Base-by-base conservation (phyloP, 2,797 vertebrate species). In the Serranus cabrilla region DNA sequence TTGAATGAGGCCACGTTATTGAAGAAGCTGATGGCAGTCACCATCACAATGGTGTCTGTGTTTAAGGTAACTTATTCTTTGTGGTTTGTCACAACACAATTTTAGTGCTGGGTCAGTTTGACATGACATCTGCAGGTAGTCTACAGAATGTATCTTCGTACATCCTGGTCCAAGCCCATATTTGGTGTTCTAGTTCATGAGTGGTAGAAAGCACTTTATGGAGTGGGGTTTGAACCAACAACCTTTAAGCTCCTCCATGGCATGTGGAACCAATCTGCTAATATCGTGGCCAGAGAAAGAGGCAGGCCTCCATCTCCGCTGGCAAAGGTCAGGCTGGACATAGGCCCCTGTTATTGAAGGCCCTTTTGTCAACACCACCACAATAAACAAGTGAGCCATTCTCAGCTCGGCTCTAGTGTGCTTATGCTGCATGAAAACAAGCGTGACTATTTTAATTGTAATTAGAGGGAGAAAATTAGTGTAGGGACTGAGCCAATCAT, bases 371-470 rank as follows among this genome's bases (percentile, higher is more conserved):
- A 80, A 45, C 37, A 46, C 5, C 45, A 85, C 81, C 82, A 89
- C 89, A 89, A 90, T 91, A 91, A 91, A 93, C 82, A 94, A 93
- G 84, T 23, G 60, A 90, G 85, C 77, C 76, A 86, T 92, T 94
- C 88, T 90, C 76, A 87, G 87, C 77, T 77, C 74, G 58, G 73
- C 66, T 66, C 64, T 57, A 52, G 62, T 69, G 63, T 77, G 84
- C 66, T 83, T 79, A 76, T 82, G 68, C 68, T 82, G 88, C 90
- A 91, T 70, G 86, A 89, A 92, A 91, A 83, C 83, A 87, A 92
- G 86, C 87, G 76, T 89, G 91, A 91, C 83, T 76, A 85, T 91
- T 90, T 92, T 90, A 91, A 91, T 93, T 91, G 87, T 91, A 90
- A 93, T 94, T 92, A 90, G 90, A 75, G 78, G 54, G 74, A 78